phyloP scores from a whole-genome alignment of 1,140 invertebrate species.

The Lasioglossum albipes region DNA sequence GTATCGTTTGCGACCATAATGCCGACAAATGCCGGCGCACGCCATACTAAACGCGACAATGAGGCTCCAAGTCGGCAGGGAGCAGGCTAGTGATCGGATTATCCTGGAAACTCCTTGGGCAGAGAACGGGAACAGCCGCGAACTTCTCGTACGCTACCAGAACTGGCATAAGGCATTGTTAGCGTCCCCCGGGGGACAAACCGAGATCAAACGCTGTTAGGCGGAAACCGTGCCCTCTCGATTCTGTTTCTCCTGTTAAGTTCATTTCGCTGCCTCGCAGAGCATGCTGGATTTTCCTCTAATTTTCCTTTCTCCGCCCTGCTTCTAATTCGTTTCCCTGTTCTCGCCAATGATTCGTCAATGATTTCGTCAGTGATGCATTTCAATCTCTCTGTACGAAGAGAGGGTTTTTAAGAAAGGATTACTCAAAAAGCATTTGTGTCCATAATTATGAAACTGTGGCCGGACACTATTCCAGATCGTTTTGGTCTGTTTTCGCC shows the following conservation, averaged over 20 bases:
- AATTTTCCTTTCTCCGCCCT: too few relatives aligned
- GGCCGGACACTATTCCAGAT: neutral
- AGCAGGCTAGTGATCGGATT: conserved; percentile 55
- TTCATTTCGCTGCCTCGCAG: conserved; percentile 49
- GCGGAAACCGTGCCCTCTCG: conserved; percentile 44
- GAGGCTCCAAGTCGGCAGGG: conserved; percentile 11
- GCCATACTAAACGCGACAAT: conserved; percentile 52
- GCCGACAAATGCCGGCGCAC: conserved; percentile 27
- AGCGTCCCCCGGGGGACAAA: conserved; percentile 55
- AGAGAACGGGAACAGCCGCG: conserved; percentile 31
- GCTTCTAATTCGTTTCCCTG: too few relatives aligned
- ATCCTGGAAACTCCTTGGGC: conserved; percentile 55
- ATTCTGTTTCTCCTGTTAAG: conserved; percentile 43
- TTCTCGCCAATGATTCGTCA: too few relatives aligned
- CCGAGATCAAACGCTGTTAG: conserved; percentile 65
- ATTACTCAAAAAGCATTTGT: too few relatives aligned
- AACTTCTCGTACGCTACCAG: conserved; percentile 24
- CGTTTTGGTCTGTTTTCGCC: conserved; percentile 30
- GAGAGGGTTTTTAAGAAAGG: too few relatives aligned
- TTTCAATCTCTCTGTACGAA: too few relatives aligned
- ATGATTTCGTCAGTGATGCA: too few relatives aligned
- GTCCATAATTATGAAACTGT: too few relatives aligned
- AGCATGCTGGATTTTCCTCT: neutral
- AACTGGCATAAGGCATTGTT: conserved; percentile 64
- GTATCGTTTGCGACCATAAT: conserved; percentile 58